Conservation (phyloP, 2,888 invertebrate genomes). For the Neoitamus cyanurus region DNA sequence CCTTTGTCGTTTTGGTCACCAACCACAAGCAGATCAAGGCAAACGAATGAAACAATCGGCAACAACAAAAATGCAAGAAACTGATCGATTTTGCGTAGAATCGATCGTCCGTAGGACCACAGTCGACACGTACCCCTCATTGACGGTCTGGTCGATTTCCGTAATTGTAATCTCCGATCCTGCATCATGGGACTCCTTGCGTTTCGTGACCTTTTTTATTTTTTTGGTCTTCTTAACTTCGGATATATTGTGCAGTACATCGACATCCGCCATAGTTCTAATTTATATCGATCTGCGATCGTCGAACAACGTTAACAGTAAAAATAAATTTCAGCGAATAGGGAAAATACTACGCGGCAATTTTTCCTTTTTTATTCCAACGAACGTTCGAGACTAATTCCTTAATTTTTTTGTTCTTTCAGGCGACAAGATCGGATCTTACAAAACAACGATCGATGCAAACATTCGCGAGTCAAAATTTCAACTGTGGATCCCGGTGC, state of each 20-base stretch:
- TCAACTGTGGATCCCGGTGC: conserved; percentile 59
- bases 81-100: not conserved
- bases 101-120: not conserved
- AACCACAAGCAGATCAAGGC: not conserved
- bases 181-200: conserved; percentile 81
- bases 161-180: conserved; percentile 85
- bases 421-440: conserved; percentile 10
- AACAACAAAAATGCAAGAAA: not conserved
- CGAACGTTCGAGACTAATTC: conserved; percentile 13
- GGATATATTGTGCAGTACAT: conserved; percentile 86
- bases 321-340: not conserved
- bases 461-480: conserved; percentile 64
- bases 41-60: not conserved
- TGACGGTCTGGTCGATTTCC: conserved; percentile 77
- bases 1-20: not conserved
- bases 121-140: conserved; percentile 87
- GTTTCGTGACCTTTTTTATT: conserved; percentile 88
- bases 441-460: conserved; percentile 57
- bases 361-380: not conserved
- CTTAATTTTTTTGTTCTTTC: conserved; percentile 12
- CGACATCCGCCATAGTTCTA: conserved; percentile 86
- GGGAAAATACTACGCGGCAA: not conserved
- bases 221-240: conserved; percentile 89
- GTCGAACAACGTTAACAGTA: not conserved
- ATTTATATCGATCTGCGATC: not conserved